A percentile compares a stretch with the other conserved stretches of the same genome.
phyloP scores from a whole-genome alignment of 2,113 vertebrate genomes.

The Pipra filicauda region DNA sequence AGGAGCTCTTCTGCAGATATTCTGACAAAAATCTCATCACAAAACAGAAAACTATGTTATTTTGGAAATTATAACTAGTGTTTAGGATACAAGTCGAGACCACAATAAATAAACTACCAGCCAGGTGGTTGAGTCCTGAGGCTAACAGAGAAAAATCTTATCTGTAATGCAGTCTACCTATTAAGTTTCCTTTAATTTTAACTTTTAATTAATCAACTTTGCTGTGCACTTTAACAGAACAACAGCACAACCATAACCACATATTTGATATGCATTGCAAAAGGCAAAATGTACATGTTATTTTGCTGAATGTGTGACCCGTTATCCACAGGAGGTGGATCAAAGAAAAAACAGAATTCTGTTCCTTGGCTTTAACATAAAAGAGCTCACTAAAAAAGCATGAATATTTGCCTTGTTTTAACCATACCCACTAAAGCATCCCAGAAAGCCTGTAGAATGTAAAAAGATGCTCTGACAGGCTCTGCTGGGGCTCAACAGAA shows the following conservation, averaged over 20 bases:
- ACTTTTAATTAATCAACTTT: conserved; percentile 16
- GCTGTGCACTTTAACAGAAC: not conserved
- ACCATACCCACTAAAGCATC: not conserved
- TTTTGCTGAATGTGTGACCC: not conserved
- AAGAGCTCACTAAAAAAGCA: not conserved
- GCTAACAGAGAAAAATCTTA: not conserved
- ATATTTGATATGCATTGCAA: not conserved
- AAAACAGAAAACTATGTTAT: not conserved
- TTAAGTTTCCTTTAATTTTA: not conserved
- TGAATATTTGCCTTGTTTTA: not conserved
- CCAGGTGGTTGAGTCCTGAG: not conserved
- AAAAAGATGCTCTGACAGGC: not conserved
- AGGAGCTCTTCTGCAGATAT: not conserved
- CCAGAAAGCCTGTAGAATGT: not conserved
- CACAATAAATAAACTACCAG: not conserved
- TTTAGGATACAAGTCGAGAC: not conserved
- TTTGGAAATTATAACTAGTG: conserved; percentile 2
- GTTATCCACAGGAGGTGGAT: not conserved
- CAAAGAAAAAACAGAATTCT: not conserved
- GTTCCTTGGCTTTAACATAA: not conserved
- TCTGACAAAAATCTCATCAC: not conserved
- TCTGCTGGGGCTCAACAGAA: not conserved
- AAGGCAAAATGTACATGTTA: not conserved
- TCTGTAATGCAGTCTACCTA: too few species aligned
- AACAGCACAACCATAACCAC: not conserved